phyloP scores from a whole-genome alignment of 1,140 invertebrate genomes.

The Saxidomus purpurata region DNA sequence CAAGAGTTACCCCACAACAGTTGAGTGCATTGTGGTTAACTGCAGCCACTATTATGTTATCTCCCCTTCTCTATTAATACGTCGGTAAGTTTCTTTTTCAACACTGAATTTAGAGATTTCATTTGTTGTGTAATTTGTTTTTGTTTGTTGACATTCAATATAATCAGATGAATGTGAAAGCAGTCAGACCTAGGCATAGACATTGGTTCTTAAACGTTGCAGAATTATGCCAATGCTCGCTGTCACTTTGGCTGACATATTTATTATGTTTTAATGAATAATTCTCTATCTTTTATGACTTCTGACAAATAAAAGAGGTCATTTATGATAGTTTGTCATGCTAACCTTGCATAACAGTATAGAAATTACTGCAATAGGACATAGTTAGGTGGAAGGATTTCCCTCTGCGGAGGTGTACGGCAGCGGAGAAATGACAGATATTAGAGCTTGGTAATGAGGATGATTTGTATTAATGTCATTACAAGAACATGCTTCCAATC shows the following conservation, averaged over 20 bases:
- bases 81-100: too few relatives aligned
- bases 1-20: too few relatives aligned
- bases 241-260: neutral
- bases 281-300: neutral
- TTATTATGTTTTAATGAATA: slow-evolving; percentile 35
- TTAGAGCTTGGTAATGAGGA: neutral
- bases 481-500: neutral
- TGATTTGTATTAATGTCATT: neutral
- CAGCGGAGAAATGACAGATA: neutral
- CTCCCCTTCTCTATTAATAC: too few relatives aligned
- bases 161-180: neutral
- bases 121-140: too few relatives aligned
- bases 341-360: neutral
- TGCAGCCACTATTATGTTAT: too few relatives aligned
- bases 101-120: too few relatives aligned
- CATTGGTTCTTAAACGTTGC: neutral
- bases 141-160: too few relatives aligned
- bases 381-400: neutral
- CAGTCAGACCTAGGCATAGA: neutral
- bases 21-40: too few relatives aligned
- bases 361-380: neutral
- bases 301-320: neutral
- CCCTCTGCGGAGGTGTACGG: neutral
- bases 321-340: slow-evolving; percentile 2
- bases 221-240: neutral